Base-by-base conservation (phyloP, 2,113 vertebrate species). In the Siphamia tubifer region DNA sequence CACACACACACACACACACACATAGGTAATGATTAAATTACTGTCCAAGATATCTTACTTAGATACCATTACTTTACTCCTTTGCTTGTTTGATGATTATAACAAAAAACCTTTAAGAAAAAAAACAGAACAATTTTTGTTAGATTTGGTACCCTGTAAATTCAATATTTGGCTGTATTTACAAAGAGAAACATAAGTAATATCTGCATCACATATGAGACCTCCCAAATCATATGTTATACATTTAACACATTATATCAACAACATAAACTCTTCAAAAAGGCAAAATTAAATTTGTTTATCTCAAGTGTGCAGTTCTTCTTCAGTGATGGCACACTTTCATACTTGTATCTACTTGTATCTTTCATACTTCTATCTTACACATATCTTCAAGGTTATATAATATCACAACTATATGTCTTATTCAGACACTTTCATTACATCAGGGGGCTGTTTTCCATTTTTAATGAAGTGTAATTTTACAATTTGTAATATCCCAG, bases 81-180 rank as follows among this genome's bases (percentile, higher is more conserved):
- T 27, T 51, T 21, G 15, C 31, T 56, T 39, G 23, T 52, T 62
- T 73, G 61, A 74, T 68, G 68, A 74, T 27, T 27, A 21, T 16
- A 40, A 68, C 55, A 56, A 71, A 68, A 54, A 56, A 68, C 55
- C 55, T 47, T 48, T 17, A 42, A 43, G 32, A 47, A n/a, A 40
- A 44, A 47, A 57, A 8, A 20, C 38, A 32, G 55, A 62, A 51
- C 38, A 52, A 68, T 31, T 48, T 68, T 13, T 30, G 40, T 25
- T 43, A 51, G 57, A 61, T 30, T 49, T 51, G 28, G 63, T 42
- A 38, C 19, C 17, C 32, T 28, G 19, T 42, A 25, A 39, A n/a
- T 8, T 47, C 3, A 20, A 42, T 40, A 38, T 43, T 17, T 51
- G 51, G 30, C 19, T 25, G 6, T 62, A 17, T 15, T 25, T 15